These are phyloP conservation scores for Rhynchotus rufescens DNA, from an alignment of 2,797 vertebrate genomes.

Conservation along the genomic window DNA sequence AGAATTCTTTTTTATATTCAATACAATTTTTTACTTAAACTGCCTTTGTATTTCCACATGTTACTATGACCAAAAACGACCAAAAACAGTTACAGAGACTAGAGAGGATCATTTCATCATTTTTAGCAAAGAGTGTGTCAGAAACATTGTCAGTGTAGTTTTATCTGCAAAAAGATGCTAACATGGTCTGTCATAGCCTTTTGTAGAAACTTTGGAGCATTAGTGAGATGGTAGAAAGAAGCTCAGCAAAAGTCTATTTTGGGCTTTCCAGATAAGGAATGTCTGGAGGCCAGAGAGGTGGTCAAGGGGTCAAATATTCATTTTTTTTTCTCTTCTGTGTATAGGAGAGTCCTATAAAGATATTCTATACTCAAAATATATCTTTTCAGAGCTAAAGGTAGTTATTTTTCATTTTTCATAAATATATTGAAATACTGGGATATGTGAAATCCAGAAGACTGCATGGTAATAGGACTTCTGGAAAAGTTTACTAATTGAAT, in stretches of 20 bases:
- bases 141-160: not conserved
- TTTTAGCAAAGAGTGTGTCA: not conserved
- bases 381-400: not conserved
- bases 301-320: not conserved
- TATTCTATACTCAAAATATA: not conserved
- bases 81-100: not conserved
- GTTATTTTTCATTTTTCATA: not conserved
- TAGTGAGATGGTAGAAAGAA: not conserved
- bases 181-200: not conserved
- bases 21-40: not conserved
- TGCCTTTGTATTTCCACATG: too few relatives aligned
- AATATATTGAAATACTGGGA: not conserved
- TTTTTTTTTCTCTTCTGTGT: not conserved
- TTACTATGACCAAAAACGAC: not conserved
- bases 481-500: not conserved
- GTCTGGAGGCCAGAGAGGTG: not conserved
- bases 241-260: not conserved
- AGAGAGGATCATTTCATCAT: not conserved
- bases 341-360: not conserved
- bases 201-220: not conserved
- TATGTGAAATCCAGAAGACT: not conserved
- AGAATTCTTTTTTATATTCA: not conserved
- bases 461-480: not conserved
- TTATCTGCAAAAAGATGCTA: not conserved
- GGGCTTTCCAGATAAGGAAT: not conserved